These are phyloP conservation scores for Pantelozetes paolii DNA, from an alignment of 2,888 invertebrate genomes.

Conservation along the genomic window DNA sequence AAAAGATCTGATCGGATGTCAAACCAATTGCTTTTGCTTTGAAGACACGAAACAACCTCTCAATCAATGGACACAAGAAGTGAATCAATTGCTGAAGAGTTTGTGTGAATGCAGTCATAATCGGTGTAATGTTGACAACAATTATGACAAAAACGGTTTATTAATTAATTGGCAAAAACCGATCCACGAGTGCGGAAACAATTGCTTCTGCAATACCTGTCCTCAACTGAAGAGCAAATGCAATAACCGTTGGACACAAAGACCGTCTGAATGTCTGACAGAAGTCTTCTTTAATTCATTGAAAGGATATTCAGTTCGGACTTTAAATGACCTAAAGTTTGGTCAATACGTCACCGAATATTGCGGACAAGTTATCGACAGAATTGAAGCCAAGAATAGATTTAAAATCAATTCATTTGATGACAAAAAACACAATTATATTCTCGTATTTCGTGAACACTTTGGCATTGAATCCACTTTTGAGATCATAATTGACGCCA, in stretches of 20 bases:
- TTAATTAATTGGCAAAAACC: slow-evolving; percentile 13
- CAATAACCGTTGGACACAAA: slow-evolving; percentile 17
- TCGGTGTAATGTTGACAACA: slow-evolving; percentile 8
- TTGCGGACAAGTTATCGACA: slow-evolving; percentile 26
- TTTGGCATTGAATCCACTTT: slow-evolving; percentile 19
- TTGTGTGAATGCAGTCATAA: slow-evolving; percentile 16
- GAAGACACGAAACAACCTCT: not conserved
- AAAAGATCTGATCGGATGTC: slow-evolving; percentile 28
- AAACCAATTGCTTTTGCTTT: not conserved
- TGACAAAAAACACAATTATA: slow-evolving; percentile 13
- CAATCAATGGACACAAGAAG: not conserved
- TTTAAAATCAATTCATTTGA: not conserved
- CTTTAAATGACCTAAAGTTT: not conserved
- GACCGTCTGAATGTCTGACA: not conserved
- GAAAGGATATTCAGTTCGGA: not conserved
- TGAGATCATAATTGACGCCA: slow-evolving; percentile 22
- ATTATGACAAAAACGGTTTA: slow-evolving; percentile 21
- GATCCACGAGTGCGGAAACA: slow-evolving; percentile 28
- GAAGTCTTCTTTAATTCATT: not conserved
- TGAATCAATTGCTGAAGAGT: not conserved
- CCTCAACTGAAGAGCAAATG: not conserved
- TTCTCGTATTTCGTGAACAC: slow-evolving; percentile 30
- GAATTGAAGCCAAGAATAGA: slow-evolving; percentile 9
- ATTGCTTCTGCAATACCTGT: not conserved
- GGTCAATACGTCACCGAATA: slow-evolving; percentile 24